Base-by-base conservation (phyloP, 1,140 invertebrate species). In the Trichonephila clavata region DNA sequence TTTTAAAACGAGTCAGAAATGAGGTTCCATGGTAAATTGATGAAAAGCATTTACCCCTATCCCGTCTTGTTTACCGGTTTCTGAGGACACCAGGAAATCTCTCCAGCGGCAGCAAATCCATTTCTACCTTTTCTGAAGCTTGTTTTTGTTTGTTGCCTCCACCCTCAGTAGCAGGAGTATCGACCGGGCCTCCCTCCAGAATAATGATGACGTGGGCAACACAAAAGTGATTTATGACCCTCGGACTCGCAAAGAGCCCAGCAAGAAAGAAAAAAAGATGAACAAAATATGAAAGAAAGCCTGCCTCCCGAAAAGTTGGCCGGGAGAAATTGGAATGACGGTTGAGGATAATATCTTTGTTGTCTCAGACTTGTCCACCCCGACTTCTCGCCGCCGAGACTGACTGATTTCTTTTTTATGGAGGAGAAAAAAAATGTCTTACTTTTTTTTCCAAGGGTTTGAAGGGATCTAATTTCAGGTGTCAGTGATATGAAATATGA, bases 181-280 rank as follows among this genome's bases (percentile, higher is more conserved):
- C 90, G 90, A 91, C 39, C 13, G 8, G 61, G 59, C 16, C 18
- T 59, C 27, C 32, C 57, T 43, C 43, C n/a, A 50, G 90, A 91
- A 91, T 81, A 61, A 83, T 81, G 90, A 91, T 83, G 90, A 91
- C 90, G 90, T 91, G 80, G 90, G 24, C 90, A 91, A 91, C 90
- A 91, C 83, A 91, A 59, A 50, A 84, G 80, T 91, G 90, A 91
- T 91, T 91, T 91, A 91, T 91, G 90, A 83, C 90, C 90, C 27
- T 91, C 39, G 90, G 90, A 91, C 90, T 59, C 88, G 88, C 65
- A 77, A 14, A 50, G 50, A 50, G 50, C 50, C 50, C 21, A 86
- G 27, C 6, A 27, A 86, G 39, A 39, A 39, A 59, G n/a, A 68
- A 24, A 80, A n/a, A 57, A 50, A n/a, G 10, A 20, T 6, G 21